These are phyloP conservation scores for Melikaiella ostensackeni DNA, from an alignment of 2,888 invertebrate genomes.

Conservation along the genomic window DNA sequence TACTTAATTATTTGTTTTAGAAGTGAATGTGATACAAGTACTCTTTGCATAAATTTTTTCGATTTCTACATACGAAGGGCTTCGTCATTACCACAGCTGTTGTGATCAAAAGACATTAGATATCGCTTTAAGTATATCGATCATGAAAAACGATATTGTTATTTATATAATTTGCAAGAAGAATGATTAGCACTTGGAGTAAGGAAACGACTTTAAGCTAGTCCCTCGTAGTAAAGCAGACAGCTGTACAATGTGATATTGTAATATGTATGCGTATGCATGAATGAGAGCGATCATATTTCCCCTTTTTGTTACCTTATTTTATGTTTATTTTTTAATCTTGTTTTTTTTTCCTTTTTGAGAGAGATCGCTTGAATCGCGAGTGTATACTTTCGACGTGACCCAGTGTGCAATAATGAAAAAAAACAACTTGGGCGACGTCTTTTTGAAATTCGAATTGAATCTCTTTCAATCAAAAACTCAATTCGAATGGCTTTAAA, in stretches of 20 bases:
- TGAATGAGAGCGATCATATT: slow-evolving; percentile 47
- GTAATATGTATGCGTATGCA: slow-evolving; percentile 55
- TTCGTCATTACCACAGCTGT: too few species aligned
- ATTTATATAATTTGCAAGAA: slow-evolving; percentile 22
- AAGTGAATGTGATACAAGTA: not conserved
- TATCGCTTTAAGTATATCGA: not conserved
- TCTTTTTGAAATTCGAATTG: not conserved
- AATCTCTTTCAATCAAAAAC: not conserved
- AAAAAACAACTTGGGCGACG: slow-evolving; percentile 19
- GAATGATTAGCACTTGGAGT: slow-evolving; percentile 30
- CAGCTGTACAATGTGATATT: slow-evolving; percentile 74
- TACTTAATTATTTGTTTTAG: not conserved
- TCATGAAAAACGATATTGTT: not conserved
- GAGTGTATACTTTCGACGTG: slow-evolving; percentile 22
- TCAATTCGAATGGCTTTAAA: slow-evolving; percentile 17
- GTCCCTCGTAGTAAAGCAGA: slow-evolving; percentile 67
- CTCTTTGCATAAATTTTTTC: not conserved
- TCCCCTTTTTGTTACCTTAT: slow-evolving; percentile 59
- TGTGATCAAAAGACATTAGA: not conserved
- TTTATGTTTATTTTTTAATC: slow-evolving; percentile 58
- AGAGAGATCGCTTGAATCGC: slow-evolving; percentile 15
- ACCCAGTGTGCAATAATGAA: slow-evolving; percentile 23
- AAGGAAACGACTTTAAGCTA: slow-evolving; percentile 64
- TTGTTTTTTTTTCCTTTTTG: slow-evolving; percentile 39
- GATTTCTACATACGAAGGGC: not conserved